These are phyloP conservation scores for Sceloporus undulatus DNA, from an alignment of 2,113 vertebrate genomes.

Conservation along the genomic window DNA sequence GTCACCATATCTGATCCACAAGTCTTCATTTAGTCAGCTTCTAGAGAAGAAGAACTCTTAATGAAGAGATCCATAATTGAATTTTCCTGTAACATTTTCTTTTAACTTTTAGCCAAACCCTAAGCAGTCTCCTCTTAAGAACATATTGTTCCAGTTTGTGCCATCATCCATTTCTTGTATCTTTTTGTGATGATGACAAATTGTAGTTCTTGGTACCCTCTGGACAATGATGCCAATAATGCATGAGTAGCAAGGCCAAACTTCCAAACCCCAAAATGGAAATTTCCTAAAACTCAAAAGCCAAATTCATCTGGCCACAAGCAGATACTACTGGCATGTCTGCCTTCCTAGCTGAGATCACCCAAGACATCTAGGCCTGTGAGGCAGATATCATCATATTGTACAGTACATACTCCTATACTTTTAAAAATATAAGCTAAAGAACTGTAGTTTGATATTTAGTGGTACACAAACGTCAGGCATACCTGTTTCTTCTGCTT, in stretches of 20 bases:
- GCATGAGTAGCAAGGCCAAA: background rate
- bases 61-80: too few relatives aligned
- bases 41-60: too few relatives aligned
- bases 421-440: background rate
- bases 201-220: conserved; percentile 34
- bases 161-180: conserved; percentile 57
- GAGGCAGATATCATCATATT: background rate
- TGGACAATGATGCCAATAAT: background rate
- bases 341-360: background rate
- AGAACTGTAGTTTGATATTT: background rate
- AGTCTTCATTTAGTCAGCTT: too few relatives aligned
- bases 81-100: background rate
- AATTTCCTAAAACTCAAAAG: background rate
- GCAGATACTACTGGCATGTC: background rate
- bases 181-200: conserved; percentile 29
- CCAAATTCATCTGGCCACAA: background rate
- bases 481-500: background rate
- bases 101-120: conserved; percentile 49
- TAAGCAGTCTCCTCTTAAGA: conserved; percentile 51
- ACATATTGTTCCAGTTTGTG: conserved; percentile 54
- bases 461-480: background rate
- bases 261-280: background rate
- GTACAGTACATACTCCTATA: background rate
- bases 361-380: background rate
- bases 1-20: too few relatives aligned